phyloP scores from a whole-genome alignment of 2,113 vertebrate species.

The Notothenia coriiceps region DNA sequence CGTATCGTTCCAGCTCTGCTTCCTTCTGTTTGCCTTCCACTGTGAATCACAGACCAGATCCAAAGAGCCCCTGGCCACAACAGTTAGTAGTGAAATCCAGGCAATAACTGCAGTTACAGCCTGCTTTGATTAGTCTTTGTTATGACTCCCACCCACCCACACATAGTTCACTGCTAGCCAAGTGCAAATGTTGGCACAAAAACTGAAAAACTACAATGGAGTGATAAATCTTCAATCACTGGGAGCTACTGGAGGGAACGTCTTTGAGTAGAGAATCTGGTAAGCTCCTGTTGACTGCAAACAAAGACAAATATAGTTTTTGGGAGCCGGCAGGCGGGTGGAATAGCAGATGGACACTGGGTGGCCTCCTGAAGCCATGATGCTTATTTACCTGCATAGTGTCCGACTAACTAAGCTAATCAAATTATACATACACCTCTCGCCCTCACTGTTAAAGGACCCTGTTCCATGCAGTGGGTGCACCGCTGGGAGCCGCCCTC shows the following conservation, averaged over 20 bases:
- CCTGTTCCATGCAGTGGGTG: conserved; percentile 30
- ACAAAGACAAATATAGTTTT: conserved; percentile 66
- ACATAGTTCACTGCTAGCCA: conserved; percentile 33
- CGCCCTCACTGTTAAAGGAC: conserved; percentile 6
- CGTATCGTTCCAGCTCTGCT: no score
- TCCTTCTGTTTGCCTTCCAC: neutral
- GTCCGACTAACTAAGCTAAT: conserved; percentile 23
- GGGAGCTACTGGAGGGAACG: conserved; percentile 41
- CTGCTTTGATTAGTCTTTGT: conserved; percentile 38
- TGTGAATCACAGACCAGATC: neutral
- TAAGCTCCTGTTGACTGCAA: conserved; percentile 71
- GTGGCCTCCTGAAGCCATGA: conserved; percentile 42
- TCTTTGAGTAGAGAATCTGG: conserved; percentile 52
- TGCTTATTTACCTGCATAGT: conserved; percentile 28
- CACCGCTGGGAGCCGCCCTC: conserved; percentile 16
- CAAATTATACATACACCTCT: conserved; percentile 32
- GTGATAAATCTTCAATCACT: conserved; percentile 36
- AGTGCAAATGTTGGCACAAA: conserved; percentile 45
- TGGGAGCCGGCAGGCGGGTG: conserved; percentile 40
- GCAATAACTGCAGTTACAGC: conserved; percentile 7
- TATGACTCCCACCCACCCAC: conserved; percentile 41
- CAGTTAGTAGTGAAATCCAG: neutral
- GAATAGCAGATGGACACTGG: conserved; percentile 32
- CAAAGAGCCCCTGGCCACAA: neutral
- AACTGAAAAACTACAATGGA: conserved; percentile 39